phyloP scores from a whole-genome alignment of 1,140 invertebrate species.

The Octopus sinensis region DNA sequence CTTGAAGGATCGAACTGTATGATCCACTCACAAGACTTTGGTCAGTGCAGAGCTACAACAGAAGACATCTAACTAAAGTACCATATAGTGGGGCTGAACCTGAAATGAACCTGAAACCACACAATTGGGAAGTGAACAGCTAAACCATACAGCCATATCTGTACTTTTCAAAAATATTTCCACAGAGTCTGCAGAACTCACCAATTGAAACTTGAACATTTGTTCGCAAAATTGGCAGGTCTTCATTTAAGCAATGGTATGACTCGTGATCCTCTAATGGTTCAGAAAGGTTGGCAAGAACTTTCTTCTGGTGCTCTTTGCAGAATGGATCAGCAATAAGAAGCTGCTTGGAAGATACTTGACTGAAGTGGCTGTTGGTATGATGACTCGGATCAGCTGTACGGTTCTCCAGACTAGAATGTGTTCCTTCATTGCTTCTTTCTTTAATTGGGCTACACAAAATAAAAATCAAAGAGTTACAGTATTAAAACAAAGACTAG shows the following conservation, averaged over 20 bases:
- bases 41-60: too few species aligned
- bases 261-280: background rate
- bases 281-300: background rate
- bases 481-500: too few species aligned
- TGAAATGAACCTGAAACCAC: too few species aligned
- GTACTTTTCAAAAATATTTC: too few species aligned
- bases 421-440: conserved; percentile 38
- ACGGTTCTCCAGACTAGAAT: conserved; percentile 7
- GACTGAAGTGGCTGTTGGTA: background rate
- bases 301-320: background rate
- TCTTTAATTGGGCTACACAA: conserved; percentile 46
- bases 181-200: background rate
- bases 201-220: background rate
- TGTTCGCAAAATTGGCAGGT: background rate
- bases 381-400: conserved; percentile 1
- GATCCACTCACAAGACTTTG: too few species aligned
- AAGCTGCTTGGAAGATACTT: background rate
- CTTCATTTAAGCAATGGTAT: background rate
- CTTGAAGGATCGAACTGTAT: too few species aligned
- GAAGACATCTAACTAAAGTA: too few species aligned
- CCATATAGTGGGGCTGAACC: too few species aligned
- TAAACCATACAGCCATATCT: too few species aligned
- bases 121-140: too few species aligned
- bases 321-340: background rate
- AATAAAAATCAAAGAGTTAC: too few species aligned